Evolutionary conservation across 2,797 vertebrate genomes (phyloP).

Genomic region (Tolypeutes matacus): DNA sequence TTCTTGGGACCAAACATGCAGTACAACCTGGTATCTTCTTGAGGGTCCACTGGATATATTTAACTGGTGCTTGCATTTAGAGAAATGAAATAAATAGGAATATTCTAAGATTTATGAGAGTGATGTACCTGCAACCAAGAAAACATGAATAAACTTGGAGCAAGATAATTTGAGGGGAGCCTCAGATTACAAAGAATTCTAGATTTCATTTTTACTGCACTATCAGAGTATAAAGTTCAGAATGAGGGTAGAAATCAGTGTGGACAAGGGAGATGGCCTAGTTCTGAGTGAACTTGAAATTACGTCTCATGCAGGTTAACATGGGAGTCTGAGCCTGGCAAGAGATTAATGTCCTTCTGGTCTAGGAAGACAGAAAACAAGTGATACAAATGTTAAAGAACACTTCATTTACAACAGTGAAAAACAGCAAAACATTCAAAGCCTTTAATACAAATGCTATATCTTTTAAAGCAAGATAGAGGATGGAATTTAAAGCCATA

Average conservation of each 20-base stretch:
- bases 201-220: background rate
- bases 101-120: background rate
- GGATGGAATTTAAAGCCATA: background rate
- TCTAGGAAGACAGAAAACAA: background rate
- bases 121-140: background rate
- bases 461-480: conserved; percentile 52
- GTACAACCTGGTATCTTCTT: conserved; percentile 48
- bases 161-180: background rate
- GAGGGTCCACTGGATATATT: background rate
- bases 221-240: background rate
- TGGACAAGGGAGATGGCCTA: background rate
- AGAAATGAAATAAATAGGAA: background rate
- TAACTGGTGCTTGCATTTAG: background rate
- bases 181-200: background rate
- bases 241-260: background rate
- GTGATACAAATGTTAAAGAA: background rate
- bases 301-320: background rate
- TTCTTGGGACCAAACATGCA: background rate
- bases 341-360: background rate
- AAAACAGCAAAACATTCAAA: background rate
- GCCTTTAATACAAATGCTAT: conserved; percentile 4
- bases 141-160: background rate
- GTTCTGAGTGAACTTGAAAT: background rate
- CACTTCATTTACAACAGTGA: background rate
- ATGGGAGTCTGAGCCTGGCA: background rate